These are phyloP conservation scores for Drosophila sturtevanti DNA, from an alignment of 1,140 invertebrate species.

Conservation along the genomic window DNA sequence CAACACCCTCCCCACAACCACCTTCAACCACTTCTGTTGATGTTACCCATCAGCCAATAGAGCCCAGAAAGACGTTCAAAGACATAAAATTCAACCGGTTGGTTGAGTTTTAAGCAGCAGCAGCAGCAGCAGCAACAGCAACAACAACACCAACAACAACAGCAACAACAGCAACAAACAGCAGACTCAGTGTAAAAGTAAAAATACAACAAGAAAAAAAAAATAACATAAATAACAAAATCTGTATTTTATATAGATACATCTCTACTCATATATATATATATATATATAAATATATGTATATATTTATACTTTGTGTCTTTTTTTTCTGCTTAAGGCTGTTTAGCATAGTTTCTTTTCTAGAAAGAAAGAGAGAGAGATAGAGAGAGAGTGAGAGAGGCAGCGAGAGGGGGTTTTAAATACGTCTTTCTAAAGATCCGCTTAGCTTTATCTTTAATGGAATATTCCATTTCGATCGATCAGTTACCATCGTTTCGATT, in stretches of 20 bases:
- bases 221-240: conserved; percentile 59
- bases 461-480: conserved; percentile 2
- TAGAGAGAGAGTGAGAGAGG: too few species aligned
- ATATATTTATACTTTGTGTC: not conserved
- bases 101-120: conserved; percentile 63
- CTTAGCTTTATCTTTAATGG: conserved; percentile 10
- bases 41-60: conserved; percentile 5
- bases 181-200: conserved; percentile 58
- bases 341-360: conserved; percentile 70
- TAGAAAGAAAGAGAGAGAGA: conserved; percentile 15
- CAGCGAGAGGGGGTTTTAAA: too few species aligned
- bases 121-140: conserved; percentile 34
- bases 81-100: conserved; percentile 79
- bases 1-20: not conserved
- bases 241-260: conserved; percentile 27
- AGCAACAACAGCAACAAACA: conserved; percentile 28
- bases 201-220: conserved; percentile 34
- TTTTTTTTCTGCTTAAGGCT: conserved; percentile 28
- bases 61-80: conserved; percentile 39
- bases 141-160: conserved; percentile 34
- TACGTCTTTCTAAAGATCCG: conserved; percentile 18
- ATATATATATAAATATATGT: conserved; percentile 14
- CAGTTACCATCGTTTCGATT: not conserved
- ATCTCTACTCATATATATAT: conserved; percentile 10
- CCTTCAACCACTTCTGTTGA: not conserved